Conservation (phyloP, 2,797 vertebrate species). For the Kryptopterus vitreolus region DNA sequence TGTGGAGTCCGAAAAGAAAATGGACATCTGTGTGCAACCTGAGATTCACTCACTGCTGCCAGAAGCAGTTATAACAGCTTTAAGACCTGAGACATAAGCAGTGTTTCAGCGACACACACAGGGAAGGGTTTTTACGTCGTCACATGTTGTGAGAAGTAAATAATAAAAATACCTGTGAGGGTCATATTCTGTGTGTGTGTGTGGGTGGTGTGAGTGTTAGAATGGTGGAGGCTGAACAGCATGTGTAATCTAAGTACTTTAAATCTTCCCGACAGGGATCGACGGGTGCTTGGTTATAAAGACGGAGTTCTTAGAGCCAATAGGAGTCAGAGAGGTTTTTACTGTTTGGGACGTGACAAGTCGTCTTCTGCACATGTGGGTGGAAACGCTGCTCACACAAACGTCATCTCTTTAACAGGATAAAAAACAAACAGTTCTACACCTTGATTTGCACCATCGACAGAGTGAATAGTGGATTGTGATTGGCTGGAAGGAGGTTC, state of each 20-base stretch:
- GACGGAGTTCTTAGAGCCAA: slow-evolving; percentile 46
- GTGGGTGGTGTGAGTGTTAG: slow-evolving; percentile 26
- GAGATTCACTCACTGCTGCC: not conserved
- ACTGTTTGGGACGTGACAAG: not conserved
- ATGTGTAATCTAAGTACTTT: slow-evolving; percentile 55
- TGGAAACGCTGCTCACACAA: not conserved
- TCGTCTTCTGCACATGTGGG: not conserved
- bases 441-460: no score
- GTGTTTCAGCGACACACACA: not conserved
- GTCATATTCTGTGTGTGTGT: slow-evolving; percentile 1
- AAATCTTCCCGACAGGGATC: slow-evolving; percentile 58
- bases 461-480: no score
- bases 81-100: not conserved
- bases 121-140: not conserved
- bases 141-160: not conserved
- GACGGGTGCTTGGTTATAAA: slow-evolving; percentile 51
- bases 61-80: not conserved
- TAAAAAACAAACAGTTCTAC: no score
- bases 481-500: no score
- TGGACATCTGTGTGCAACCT: slow-evolving; percentile 24
- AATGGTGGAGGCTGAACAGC: slow-evolving; percentile 39
- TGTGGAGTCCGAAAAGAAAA: slow-evolving; percentile 11
- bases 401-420: not conserved
- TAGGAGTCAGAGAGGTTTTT: slow-evolving; percentile 55
- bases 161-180: slow-evolving; percentile 9